Percentiles rank a stretch among this genome's conserved stretches.
These are phyloP conservation scores for Bombylius major DNA, from an alignment of 2,888 invertebrate genomes.

Conservation along the genomic window DNA sequence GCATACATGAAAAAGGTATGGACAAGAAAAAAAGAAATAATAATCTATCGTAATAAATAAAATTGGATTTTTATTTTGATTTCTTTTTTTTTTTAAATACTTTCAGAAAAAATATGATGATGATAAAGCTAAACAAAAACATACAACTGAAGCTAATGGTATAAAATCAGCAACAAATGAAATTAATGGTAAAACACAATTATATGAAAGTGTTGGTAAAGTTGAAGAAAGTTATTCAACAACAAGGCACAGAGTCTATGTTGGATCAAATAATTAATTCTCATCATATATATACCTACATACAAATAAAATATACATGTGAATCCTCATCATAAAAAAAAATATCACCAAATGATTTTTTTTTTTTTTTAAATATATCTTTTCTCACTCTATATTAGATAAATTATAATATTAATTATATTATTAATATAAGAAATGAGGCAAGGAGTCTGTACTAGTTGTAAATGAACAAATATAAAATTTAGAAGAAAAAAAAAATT, in stretches of 20 bases:
- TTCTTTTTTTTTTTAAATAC: neutral
- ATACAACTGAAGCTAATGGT: neutral
- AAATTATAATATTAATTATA: no score
- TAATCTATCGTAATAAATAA: conserved; percentile 15
- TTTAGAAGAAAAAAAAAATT: no score
- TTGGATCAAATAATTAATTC: conserved; percentile 15
- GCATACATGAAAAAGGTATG: conserved; percentile 46
- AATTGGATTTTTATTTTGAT: neutral
- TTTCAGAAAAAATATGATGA: neutral
- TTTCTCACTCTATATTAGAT: no score
- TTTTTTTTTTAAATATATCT: no score
- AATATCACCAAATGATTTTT: no score
- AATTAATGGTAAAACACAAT: conserved; percentile 23
- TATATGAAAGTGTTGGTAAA: conserved; percentile 25
- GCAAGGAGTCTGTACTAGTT: no score
- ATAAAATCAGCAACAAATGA: conserved; percentile 14
- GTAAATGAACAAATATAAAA: no score
- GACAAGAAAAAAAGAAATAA: conserved; percentile 26
- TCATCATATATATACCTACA: no score
- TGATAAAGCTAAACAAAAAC: neutral
- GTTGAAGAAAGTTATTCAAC: conserved; percentile 22
- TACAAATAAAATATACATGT: no score
- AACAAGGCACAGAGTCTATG: conserved; percentile 31
- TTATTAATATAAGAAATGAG: no score
- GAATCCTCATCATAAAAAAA: no score